Percentiles rank a stretch among this genome's conserved stretches.
These are phyloP conservation scores for Cantharis rustica DNA, from an alignment of 2,888 invertebrate genomes.

Conservation along the genomic window DNA sequence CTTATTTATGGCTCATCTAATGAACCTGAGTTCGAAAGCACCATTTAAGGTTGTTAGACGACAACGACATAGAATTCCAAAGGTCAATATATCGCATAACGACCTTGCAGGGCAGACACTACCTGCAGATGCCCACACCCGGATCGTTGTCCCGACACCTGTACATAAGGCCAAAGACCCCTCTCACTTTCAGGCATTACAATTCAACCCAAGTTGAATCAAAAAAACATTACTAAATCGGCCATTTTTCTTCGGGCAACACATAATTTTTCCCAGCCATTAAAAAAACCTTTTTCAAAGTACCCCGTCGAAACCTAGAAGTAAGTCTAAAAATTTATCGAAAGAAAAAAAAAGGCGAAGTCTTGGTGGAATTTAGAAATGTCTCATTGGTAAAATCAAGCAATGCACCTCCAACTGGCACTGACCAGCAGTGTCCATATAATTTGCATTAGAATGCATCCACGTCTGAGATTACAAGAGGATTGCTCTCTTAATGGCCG, in stretches of 20 bases:
- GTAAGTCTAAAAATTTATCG: background rate
- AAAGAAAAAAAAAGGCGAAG: background rate
- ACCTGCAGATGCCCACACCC: conserved; percentile 33
- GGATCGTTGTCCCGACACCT: conserved; percentile 35
- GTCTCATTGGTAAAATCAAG: conserved; percentile 27
- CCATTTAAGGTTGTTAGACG: conserved; percentile 31
- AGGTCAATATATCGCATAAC: conserved; percentile 36
- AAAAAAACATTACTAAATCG: background rate
- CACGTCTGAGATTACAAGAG: conserved; percentile 35
- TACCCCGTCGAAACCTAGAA: background rate
- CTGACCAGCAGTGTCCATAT: conserved; percentile 31
- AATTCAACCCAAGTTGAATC: conserved; percentile 21
- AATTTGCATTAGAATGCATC: conserved; percentile 38
- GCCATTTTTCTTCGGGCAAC: background rate
- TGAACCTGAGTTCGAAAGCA: conserved; percentile 17
- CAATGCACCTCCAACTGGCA: conserved; percentile 29
- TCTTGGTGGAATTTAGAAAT: conserved; percentile 14
- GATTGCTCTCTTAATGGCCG: conserved; percentile 33
- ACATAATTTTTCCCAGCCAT: no score
- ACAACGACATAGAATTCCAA: conserved; percentile 29
- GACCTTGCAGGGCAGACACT: conserved; percentile 36
- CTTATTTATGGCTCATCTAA: conserved; percentile 6
- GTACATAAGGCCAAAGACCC: conserved; percentile 28
- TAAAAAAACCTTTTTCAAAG: background rate
- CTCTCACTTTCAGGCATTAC: conserved; percentile 5